These are phyloP conservation scores for Leptothorax acervorum DNA, from an alignment of 2,888 invertebrate genomes.

Conservation along the genomic window DNA sequence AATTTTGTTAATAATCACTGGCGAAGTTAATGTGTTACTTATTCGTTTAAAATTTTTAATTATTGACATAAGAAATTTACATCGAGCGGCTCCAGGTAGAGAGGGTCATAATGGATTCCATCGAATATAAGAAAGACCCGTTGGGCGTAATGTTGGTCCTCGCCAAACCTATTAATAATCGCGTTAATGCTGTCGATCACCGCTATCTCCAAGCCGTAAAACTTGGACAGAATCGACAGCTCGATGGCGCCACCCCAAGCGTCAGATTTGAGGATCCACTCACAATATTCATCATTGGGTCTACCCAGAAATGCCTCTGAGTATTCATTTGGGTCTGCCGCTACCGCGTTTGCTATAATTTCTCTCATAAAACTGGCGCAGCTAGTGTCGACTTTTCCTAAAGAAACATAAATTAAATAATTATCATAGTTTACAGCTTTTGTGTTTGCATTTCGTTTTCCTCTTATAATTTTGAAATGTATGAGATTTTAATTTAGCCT, in stretches of 20 bases:
- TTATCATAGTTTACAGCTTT: background rate
- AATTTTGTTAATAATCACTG: too few species aligned
- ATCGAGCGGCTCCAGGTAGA: constrained; percentile 93
- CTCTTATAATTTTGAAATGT: background rate
- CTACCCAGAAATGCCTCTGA: constrained; percentile 95
- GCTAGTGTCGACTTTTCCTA: constrained; percentile 91
- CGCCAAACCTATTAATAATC: constrained; percentile 96
- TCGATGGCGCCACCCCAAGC: constrained; percentile 99
- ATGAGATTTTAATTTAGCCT: constrained; percentile 16
- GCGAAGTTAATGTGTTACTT: too few species aligned
- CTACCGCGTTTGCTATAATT: constrained; percentile 94
- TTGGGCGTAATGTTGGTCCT: constrained; percentile 94
- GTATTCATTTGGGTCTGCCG: constrained; percentile 91
- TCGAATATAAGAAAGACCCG: constrained; percentile 96
- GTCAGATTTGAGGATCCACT: constrained; percentile 95
- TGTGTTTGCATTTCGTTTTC: background rate
- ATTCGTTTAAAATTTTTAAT: background rate
- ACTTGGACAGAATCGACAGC: constrained; percentile 94
- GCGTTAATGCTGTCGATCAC: constrained; percentile 97
- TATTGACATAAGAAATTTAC: constrained; percentile 86
- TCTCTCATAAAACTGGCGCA: constrained; percentile 93
- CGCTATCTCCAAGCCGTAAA: constrained; percentile 96
- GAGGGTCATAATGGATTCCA: constrained; percentile 98
- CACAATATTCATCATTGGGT: constrained; percentile 94
- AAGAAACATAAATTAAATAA: constrained; percentile 45